Base-by-base conservation (phyloP, 2,888 invertebrate species). In the Sabellastarte sp. region DNA sequence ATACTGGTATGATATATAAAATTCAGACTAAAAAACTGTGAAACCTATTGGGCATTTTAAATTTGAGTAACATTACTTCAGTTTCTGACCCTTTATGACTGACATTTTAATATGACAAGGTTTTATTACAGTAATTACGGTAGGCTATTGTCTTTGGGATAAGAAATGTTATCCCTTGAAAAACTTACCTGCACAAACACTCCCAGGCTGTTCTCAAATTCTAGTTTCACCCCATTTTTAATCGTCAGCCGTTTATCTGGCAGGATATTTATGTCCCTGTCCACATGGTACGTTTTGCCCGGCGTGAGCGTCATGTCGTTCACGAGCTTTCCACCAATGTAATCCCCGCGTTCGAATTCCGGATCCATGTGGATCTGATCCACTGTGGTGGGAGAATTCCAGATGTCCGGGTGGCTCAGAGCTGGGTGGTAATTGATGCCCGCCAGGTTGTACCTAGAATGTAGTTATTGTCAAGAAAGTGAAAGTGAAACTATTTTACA, bases 131-230 rank as follows among this genome's bases (percentile, higher is more conserved):
- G n/a, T n/a, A n/a, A n/a, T n/a, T n/a, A n/a, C n/a, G n/a, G n/a
- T n/a, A n/a, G n/a, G n/a, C n/a, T n/a, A n/a, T n/a, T n/a, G n/a
- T n/a, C n/a, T n/a, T n/a, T n/a, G n/a, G n/a, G n/a, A n/a, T n/a
- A n/a, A n/a, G n/a, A n/a, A n/a, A n/a, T n/a, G n/a, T n/a, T n/a
- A n/a, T n/a, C n/a, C n/a, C n/a, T n/a, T n/a, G n/a, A n/a, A n/a
- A n/a, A n/a, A n/a, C n/a, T 15, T 32, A 61, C 97, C 52, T 95
- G 95, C 1, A 98, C 91, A 90, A 99, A 93, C 88, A 99, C 93
- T 5, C 82, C 82, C 10, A 98, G 90, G 30, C 93, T 83, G 1
- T 95, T 92, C 61, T 93, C 92, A 84, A 99, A 99, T 71, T 87
- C 84, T 24, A 99, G 85, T 0, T 89, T 92, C 0, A 95, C 93